phyloP scores from a whole-genome alignment of 2,888 invertebrate genomes.

The Hipparchia semele region DNA sequence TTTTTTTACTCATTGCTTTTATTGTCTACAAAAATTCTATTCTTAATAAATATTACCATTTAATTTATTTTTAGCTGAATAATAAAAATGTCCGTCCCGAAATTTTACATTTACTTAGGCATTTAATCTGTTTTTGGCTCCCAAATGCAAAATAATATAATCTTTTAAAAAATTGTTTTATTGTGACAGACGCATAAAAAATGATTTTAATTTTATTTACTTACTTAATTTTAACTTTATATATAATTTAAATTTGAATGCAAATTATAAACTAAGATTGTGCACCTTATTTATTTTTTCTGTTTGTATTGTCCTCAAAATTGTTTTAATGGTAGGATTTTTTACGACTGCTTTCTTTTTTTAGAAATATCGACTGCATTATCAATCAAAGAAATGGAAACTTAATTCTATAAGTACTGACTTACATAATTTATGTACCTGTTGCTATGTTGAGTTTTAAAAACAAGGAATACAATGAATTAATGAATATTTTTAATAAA shows the following conservation, averaged over 20 bases:
- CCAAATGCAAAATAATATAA: not conserved
- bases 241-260: slow-evolving; percentile 11
- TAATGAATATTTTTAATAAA: not conserved
- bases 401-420: not conserved
- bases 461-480: not conserved
- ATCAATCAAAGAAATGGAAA: not conserved
- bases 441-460: slow-evolving; percentile 5
- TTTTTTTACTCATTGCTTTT: not conserved
- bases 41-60: not conserved
- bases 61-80: slow-evolving; percentile 18
- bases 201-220: not conserved
- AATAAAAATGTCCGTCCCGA: slow-evolving; percentile 15
- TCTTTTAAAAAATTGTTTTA: not conserved
- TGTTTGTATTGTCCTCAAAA: slow-evolving; percentile 30
- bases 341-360: not conserved
- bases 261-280: not conserved
- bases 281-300: slow-evolving; percentile 31
- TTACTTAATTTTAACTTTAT: slow-evolving; percentile 4
- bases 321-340: slow-evolving; percentile 3
- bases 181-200: not conserved
- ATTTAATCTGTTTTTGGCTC: not conserved
- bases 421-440: not conserved
- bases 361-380: not conserved
- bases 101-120: not conserved
- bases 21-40: slow-evolving; percentile 7